These are phyloP conservation scores for Archips xylosteana DNA, from an alignment of 2,888 invertebrate genomes.

Conservation along the genomic window DNA sequence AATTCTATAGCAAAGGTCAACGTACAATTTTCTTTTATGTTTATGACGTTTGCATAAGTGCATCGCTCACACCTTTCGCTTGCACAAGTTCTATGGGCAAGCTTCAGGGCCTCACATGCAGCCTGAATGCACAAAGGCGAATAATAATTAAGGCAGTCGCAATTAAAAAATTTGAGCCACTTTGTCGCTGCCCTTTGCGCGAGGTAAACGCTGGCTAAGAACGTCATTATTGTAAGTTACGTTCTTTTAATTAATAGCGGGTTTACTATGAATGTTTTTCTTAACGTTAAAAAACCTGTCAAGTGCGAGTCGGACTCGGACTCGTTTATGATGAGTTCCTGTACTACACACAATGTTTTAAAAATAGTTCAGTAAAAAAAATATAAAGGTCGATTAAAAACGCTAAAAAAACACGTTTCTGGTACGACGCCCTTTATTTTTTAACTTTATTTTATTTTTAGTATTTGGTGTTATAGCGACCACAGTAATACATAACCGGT, in stretches of 20 bases:
- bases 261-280: not conserved
- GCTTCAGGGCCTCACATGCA: slow-evolving; percentile 60
- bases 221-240: slow-evolving; percentile 39
- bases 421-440: too few relatives aligned
- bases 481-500: too few relatives aligned
- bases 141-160: slow-evolving; percentile 81
- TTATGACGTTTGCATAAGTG: not conserved
- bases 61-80: slow-evolving; percentile 13
- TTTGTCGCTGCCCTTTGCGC: slow-evolving; percentile 70
- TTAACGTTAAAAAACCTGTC: not conserved
- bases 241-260: slow-evolving; percentile 19
- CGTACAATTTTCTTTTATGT: not conserved
- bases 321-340: too few relatives aligned
- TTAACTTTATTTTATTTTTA: too few relatives aligned
- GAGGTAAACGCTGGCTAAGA: slow-evolving; percentile 43
- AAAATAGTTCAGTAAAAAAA: too few relatives aligned
- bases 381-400: too few relatives aligned
- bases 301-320: too few relatives aligned
- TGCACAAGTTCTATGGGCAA: slow-evolving; percentile 18
- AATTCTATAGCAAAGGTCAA: not conserved
- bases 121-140: slow-evolving; percentile 81
- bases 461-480: too few relatives aligned
- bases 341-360: too few relatives aligned
- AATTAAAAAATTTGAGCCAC: slow-evolving; percentile 85
- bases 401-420: too few relatives aligned